A percentile compares a stretch with the other conserved stretches of the same genome.
Conservation (phyloP, 1,140 invertebrate species). For the Drosophila takahashii region DNA sequence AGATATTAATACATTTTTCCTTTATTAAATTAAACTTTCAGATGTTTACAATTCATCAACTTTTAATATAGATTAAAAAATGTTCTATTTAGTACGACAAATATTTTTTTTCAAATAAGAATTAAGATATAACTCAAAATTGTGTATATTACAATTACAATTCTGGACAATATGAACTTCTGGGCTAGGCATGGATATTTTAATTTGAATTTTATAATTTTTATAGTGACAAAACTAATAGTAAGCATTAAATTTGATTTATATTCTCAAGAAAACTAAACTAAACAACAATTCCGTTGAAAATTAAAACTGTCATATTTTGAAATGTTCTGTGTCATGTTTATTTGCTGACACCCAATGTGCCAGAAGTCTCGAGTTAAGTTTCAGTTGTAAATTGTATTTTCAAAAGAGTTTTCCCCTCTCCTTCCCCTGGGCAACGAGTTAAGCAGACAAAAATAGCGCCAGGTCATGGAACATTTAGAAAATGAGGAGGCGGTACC, state of each 20-base stretch:
- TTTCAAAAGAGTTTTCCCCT: slow-evolving; percentile 60
- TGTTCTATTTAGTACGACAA: no score
- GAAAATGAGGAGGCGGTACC: slow-evolving; percentile 65
- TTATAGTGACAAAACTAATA: not conserved
- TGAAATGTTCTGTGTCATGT: slow-evolving; percentile 71
- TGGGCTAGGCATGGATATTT: no score
- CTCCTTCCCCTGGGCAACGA: not conserved
- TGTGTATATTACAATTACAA: no score
- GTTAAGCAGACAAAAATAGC: slow-evolving; percentile 60
- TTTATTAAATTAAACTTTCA: no score
- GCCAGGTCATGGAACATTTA: slow-evolving; percentile 75
- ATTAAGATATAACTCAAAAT: no score
- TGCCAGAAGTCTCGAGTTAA: slow-evolving; percentile 29
- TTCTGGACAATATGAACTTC: no score
- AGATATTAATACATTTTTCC: no score
- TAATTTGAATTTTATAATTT: not conserved
- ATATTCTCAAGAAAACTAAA: slow-evolving; percentile 4
- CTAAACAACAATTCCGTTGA: slow-evolving; percentile 50
- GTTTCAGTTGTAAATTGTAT: slow-evolving; percentile 58
- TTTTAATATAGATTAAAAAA: no score
- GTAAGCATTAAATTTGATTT: not conserved
- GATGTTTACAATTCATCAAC: no score
- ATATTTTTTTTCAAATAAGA: no score
- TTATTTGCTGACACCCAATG: slow-evolving; percentile 58
- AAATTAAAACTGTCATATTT: slow-evolving; percentile 74